phyloP scores from a whole-genome alignment of 2,888 invertebrate genomes.

The Melanophora roralis region DNA sequence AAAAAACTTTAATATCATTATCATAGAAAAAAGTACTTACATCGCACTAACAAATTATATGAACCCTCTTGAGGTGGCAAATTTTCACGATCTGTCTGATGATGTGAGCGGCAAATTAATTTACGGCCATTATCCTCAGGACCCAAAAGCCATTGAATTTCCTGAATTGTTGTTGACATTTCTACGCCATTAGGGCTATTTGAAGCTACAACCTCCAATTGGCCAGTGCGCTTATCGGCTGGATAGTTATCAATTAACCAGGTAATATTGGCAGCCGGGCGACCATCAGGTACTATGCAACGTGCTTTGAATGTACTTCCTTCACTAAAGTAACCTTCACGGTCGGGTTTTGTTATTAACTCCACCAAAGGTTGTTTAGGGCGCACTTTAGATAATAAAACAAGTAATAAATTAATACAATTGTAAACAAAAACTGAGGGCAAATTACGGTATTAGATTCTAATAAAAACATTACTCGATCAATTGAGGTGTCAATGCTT shows the following conservation, averaged over 20 bases:
- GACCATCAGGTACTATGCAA: conserved; percentile 83
- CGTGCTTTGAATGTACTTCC: conserved; percentile 82
- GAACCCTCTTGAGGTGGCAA: conserved; percentile 72
- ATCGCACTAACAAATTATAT: conserved; percentile 79
- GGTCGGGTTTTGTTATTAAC: conserved; percentile 67
- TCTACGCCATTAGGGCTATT: conserved; percentile 79
- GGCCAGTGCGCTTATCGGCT: conserved; percentile 80
- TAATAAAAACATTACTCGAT: too few species aligned
- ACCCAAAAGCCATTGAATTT: conserved; percentile 81
- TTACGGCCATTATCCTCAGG: conserved; percentile 83
- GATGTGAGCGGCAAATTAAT: conserved; percentile 83
- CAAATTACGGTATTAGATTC: too few species aligned
- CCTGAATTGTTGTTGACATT: conserved; percentile 82
- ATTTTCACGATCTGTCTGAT: conserved; percentile 77
- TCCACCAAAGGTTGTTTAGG: conserved; percentile 75
- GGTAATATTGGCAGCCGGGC: conserved; percentile 87
- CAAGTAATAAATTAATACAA: background rate
- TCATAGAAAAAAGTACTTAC: conserved; percentile 77
- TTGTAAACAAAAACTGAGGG: background rate
- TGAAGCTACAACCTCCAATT: conserved; percentile 76
- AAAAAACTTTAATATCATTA: too few species aligned
- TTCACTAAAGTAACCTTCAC: conserved; percentile 76
- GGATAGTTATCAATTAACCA: conserved; percentile 84
- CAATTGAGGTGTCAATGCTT: too few species aligned
- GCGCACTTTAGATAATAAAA: conserved; percentile 67